phyloP scores from a whole-genome alignment of 2,797 vertebrate species.

The Myotis findleyi region DNA sequence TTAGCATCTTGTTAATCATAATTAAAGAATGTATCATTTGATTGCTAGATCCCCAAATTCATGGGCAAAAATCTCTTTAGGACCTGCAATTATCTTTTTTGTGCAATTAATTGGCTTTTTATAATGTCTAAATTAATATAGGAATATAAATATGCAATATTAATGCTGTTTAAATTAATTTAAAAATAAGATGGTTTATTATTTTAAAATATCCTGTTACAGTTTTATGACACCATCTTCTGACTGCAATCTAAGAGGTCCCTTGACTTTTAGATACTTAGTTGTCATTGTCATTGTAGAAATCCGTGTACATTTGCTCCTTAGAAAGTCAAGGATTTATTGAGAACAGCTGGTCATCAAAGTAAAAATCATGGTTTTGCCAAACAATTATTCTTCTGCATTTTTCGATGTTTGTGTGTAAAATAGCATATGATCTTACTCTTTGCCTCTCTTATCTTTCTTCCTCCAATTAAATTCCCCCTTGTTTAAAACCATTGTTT shows the following conservation, averaged over 20 bases:
- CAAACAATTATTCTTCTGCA: neutral
- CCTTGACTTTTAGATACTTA: neutral
- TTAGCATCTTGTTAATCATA: neutral
- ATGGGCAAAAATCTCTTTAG: neutral
- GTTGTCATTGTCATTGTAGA: neutral
- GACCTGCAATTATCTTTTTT: neutral
- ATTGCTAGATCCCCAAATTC: neutral
- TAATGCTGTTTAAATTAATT: constrained; percentile 15
- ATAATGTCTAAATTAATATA: constrained; percentile 23
- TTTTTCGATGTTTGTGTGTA: neutral
- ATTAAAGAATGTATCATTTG: neutral
- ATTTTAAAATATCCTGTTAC: neutral
- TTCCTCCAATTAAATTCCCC: neutral
- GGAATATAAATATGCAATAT: neutral
- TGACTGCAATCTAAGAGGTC: neutral
- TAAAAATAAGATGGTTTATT: neutral
- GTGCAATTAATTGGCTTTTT: neutral
- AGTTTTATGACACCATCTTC: neutral
- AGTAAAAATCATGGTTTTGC: neutral
- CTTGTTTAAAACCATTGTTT: neutral
- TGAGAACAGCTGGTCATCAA: neutral
- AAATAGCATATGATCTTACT: neutral
- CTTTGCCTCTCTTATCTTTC: neutral
- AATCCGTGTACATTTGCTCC: neutral
- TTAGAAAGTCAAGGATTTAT: constrained; percentile 34